Evolutionary conservation across 2,797 vertebrate species (phyloP).

Genomic region (Darevskia mixta): DNA sequence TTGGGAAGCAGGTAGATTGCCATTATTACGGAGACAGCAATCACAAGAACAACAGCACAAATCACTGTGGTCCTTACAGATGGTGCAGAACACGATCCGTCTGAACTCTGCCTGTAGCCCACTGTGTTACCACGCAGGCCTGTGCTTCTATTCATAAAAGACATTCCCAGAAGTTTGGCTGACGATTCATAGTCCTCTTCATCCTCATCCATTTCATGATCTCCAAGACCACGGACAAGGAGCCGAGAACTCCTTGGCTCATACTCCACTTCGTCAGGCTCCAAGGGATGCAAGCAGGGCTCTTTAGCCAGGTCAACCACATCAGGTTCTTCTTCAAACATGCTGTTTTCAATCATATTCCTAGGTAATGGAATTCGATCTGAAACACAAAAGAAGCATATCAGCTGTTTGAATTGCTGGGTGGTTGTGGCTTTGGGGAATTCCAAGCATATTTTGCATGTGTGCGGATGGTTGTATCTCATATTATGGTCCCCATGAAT

Average conservation of each 20-base stretch:
- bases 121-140: conserved; percentile 80
- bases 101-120: conserved; percentile 84
- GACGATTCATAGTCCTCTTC: conserved; percentile 98
- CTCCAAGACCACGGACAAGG: conserved; percentile 92
- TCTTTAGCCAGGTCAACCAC: conserved; percentile 96
- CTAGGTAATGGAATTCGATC: conserved; percentile 90
- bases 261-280: conserved; percentile 92
- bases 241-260: conserved; percentile 93
- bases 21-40: conserved; percentile 87
- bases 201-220: conserved; percentile 94
- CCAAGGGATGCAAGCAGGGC: conserved; percentile 88
- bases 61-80: conserved; percentile 85
- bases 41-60: conserved; percentile 85
- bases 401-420: background rate
- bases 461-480: too few relatives aligned
- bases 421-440: background rate
- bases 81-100: conserved; percentile 84
- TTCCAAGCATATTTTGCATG: background rate
- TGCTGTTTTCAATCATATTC: conserved; percentile 99
- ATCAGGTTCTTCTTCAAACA: conserved; percentile 98
- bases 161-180: conserved; percentile 95
- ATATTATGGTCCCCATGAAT: background rate
- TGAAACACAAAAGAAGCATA: conserved; percentile 70
- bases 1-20: conserved; percentile 90
- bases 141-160: conserved; percentile 96